A percentile compares a stretch with the other conserved stretches of the same genome.
phyloP scores from a whole-genome alignment of 37 sponge, comb jelly and placozoan genomes.

The Cliona cf. orientalis region DNA sequence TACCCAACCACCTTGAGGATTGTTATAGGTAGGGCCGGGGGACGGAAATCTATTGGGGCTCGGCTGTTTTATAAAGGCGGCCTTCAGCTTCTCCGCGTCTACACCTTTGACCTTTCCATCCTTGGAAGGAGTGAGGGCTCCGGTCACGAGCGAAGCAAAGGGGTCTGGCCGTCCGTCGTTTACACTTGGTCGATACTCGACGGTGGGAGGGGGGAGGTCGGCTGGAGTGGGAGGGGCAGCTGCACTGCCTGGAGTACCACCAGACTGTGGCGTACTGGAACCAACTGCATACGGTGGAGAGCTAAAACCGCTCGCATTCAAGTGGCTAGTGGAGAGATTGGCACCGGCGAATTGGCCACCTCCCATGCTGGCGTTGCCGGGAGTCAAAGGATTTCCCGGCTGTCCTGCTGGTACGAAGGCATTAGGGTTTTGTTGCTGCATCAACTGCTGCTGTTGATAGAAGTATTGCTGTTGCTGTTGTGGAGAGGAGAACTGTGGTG shows the following conservation, averaged over 20 bases:
- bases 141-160: background rate
- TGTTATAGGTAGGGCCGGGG: too few relatives aligned
- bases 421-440: background rate
- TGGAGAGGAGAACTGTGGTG: background rate
- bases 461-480: background rate
- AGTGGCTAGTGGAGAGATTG: slow-evolving; percentile 2
- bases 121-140: background rate
- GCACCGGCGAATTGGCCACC: background rate
- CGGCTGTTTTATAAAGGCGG: too few relatives aligned
- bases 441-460: background rate
- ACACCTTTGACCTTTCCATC: too few relatives aligned
- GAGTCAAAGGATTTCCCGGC: too few relatives aligned
- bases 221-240: background rate
- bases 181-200: background rate
- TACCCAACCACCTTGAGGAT: too few relatives aligned
- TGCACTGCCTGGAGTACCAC: background rate
- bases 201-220: background rate
- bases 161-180: background rate
- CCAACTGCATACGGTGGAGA: background rate
- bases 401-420: background rate
- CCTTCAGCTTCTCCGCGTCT: too few relatives aligned
- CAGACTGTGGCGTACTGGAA: slow-evolving; percentile 4
- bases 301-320: background rate
- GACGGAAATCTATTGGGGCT: too few relatives aligned
- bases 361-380: background rate